These are phyloP conservation scores for Sterrhoptilus dennistouni DNA, from an alignment of 2,113 vertebrate species.

Conservation along the genomic window DNA sequence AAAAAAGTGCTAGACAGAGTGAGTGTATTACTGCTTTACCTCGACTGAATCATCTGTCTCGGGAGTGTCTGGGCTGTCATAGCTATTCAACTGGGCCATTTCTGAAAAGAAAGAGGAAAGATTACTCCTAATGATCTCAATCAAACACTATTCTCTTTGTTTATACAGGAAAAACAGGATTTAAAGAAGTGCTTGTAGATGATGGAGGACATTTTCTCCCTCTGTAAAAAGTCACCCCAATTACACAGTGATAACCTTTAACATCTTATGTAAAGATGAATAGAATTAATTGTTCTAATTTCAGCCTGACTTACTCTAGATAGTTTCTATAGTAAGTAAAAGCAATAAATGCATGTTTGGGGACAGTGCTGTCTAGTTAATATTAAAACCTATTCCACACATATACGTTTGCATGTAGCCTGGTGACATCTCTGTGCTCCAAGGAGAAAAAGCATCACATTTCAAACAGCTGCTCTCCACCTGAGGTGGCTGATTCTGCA, in stretches of 20 bases:
- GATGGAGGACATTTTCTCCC: not conserved
- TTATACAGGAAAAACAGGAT: constrained; percentile 33
- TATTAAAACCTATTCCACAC: not conserved
- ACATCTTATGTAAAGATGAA: not conserved
- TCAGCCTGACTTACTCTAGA: not conserved
- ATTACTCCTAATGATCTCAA: constrained; percentile 59
- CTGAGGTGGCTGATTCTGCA: not conserved
- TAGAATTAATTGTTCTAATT: constrained; percentile 23
- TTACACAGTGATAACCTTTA: constrained; percentile 43
- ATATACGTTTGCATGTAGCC: not conserved
- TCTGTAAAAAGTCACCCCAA: constrained; percentile 9
- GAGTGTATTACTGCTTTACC: constrained; percentile 74
- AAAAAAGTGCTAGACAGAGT: constrained; percentile 28
- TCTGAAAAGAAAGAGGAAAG: constrained; percentile 76
- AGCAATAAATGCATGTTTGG: not conserved
- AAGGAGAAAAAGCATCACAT: not conserved
- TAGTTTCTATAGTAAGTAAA: constrained; percentile 3
- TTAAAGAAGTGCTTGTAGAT: constrained; percentile 8
- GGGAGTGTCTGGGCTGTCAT: constrained; percentile 91
- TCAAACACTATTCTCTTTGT: constrained; percentile 56
- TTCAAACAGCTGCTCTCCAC: not conserved
- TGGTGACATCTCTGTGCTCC: not conserved
- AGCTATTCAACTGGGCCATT: constrained; percentile 97
- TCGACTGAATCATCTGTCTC: constrained; percentile 92
- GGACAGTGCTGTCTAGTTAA: not conserved